Evolutionary conservation across 1,140 invertebrate species (phyloP), one percentile per base, ranked within the genome.

Genomic region (Brachionus paranguensis): DNA sequence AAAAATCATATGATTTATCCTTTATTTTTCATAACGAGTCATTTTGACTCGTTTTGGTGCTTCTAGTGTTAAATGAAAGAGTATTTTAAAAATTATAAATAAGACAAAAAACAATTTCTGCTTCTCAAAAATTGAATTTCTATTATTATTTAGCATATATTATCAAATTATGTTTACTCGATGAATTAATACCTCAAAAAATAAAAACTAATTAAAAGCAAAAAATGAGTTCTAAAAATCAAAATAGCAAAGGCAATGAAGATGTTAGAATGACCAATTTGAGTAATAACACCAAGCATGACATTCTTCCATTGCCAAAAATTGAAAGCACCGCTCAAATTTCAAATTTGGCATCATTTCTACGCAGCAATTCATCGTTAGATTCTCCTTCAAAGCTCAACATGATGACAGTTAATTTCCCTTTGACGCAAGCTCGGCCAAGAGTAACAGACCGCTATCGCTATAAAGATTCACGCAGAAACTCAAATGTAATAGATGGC

Each of bases 351-450:
- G 20, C 17, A 20, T 76, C 72, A 27, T 50, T 37, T 76, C 29
- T 76, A 8, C 43, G 27, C 27, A 76, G 27, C 50, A 50, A 76
- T 50, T 76, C 72, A 14, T 47, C 72, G 14, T 3, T 50, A 3
- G 43, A 76, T 33, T 72, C 68, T 17, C 68, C 68, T 45, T 37
- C 68, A 1, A 72, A 72, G 11, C 41, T 43, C 0, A 72, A 72
- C n/a, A 72, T 43, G 68, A 41, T 72, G 68, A 76, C 72, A 7
- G 72, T 76, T 1, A 20, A 76, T 76, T 76, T 76, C 45, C 72
- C 72, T 11, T 37, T 50, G 11, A 76, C 17, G 20, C 43, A 47
- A 24, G 3, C 14, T 5, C 72, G 72, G 11, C 72, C 41, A 11
- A 47, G 72, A 50, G 3, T 76, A 10, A 50, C 17, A 8, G 72